Conservation (phyloP, 2,888 invertebrate genomes). For the Agonum fuliginosum region DNA sequence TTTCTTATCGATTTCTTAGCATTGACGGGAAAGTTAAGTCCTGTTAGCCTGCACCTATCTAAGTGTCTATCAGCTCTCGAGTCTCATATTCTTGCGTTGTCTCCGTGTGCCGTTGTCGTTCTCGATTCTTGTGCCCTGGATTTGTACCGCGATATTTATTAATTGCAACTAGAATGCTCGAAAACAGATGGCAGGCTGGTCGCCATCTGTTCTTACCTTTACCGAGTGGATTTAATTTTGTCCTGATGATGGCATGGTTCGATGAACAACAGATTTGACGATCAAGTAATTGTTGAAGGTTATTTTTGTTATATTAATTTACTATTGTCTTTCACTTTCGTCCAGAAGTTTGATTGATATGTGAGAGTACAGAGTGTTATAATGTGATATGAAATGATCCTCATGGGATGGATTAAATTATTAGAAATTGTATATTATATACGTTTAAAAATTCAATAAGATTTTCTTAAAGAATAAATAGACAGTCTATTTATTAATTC, state of each 20-base stretch:
- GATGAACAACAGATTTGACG: background rate
- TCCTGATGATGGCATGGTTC: conserved; percentile 19
- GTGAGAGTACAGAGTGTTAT: conserved; percentile 3
- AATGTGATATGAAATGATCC: background rate
- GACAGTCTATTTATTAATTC: no score
- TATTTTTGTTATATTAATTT: background rate
- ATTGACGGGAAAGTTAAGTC: conserved; percentile 34
- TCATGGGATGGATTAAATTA: background rate
- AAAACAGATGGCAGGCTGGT: conserved; percentile 35
- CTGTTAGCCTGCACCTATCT: conserved; percentile 12
- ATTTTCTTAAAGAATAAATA: no score
- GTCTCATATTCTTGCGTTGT: background rate
- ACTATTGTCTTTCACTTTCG: conserved; percentile 13
- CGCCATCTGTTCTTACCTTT: conserved; percentile 35
- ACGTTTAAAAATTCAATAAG: background rate
- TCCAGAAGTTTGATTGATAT: background rate
- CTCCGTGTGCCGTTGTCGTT: conserved; percentile 33
- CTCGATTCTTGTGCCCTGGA: conserved; percentile 48
- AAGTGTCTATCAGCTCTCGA: background rate
- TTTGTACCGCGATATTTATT: conserved; percentile 48
- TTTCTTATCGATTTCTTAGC: conserved; percentile 31
- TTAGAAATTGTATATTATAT: no score
- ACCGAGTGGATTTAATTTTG: background rate
- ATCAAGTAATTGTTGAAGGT: background rate
- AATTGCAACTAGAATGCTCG: conserved; percentile 36